Percentiles rank a stretch among this genome's conserved stretches.
These are phyloP conservation scores for Gymnothorax reevesii DNA, from an alignment of 2,797 vertebrate genomes.

Conservation along the genomic window DNA sequence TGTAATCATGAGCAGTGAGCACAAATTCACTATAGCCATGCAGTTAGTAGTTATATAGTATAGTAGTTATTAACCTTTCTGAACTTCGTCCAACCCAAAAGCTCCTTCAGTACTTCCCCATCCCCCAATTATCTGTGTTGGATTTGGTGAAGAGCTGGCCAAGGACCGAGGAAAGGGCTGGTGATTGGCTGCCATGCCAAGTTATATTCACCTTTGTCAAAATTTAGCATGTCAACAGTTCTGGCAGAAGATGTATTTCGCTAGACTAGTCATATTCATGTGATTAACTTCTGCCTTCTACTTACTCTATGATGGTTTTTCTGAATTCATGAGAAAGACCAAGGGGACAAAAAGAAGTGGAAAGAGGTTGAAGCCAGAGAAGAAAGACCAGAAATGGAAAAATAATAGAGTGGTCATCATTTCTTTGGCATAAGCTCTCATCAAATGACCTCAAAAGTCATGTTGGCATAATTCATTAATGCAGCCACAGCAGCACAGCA, in stretches of 20 bases:
- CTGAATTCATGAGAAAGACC: background rate
- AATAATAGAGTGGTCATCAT: background rate
- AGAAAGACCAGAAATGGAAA: background rate
- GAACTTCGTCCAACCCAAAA: background rate
- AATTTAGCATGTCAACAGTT: background rate
- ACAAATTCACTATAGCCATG: background rate
- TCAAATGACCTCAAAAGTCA: background rate
- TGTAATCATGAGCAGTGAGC: background rate
- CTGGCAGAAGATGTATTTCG: background rate
- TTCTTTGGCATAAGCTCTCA: background rate
- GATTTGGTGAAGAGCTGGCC: background rate
- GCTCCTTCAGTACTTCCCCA: background rate
- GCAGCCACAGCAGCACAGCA: background rate
- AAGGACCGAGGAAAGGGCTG: background rate
- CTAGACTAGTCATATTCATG: background rate
- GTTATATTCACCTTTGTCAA: background rate
- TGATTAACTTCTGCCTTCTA: background rate
- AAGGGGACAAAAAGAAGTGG: background rate
- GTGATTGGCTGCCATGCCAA: background rate
- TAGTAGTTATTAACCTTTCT: background rate
- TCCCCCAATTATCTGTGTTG: background rate
- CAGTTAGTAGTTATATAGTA: too few relatives aligned
- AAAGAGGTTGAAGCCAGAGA: background rate
- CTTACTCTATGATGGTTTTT: background rate
- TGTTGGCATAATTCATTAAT: constrained; percentile 9